phyloP scores from a whole-genome alignment of 1,140 invertebrate species.

The Cydia splendana region DNA sequence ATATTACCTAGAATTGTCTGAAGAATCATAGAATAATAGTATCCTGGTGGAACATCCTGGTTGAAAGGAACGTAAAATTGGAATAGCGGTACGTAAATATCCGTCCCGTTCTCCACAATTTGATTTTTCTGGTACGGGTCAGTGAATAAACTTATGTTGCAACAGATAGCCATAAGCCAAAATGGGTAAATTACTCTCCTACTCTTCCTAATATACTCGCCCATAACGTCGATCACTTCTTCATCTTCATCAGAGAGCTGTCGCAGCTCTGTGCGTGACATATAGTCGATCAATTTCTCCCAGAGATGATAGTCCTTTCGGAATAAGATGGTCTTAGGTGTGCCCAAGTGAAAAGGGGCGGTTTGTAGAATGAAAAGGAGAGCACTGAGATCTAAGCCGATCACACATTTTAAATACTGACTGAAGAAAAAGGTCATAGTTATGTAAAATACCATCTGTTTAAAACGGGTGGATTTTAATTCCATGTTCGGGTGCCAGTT shows the following conservation, averaged over 20 bases:
- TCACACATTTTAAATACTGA: conserved; percentile 53
- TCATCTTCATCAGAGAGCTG: conserved; percentile 42
- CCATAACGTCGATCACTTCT: conserved; percentile 38
- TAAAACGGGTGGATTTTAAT: conserved; percentile 38
- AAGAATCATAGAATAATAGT: conserved; percentile 53
- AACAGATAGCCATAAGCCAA: conserved; percentile 50
- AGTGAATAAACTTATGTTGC: conserved; percentile 52
- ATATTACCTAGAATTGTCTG: conserved; percentile 52
- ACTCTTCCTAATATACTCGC: conserved; percentile 46
- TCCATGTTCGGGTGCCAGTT: conserved; percentile 49
- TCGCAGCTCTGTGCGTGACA: conserved; percentile 45
- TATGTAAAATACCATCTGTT: conserved; percentile 46
- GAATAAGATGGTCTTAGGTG: conserved; percentile 52
- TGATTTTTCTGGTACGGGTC: conserved; percentile 55
- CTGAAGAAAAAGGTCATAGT: conserved; percentile 51
- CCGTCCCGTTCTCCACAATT: conserved; percentile 44
- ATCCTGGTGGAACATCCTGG: conserved; percentile 49
- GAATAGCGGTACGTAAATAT: conserved; percentile 50
- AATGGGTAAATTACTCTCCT: conserved; percentile 53
- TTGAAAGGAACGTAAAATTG: conserved; percentile 55
- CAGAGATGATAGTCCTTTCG: conserved; percentile 48
- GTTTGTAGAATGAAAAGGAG: conserved; percentile 53
- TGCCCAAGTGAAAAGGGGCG: conserved; percentile 56
- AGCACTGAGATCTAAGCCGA: conserved; percentile 40
- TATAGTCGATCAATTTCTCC: conserved; percentile 48